Evolutionary conservation across 1,140 invertebrate species (phyloP).

Genomic region (Neodiprion virginianus): DNA sequence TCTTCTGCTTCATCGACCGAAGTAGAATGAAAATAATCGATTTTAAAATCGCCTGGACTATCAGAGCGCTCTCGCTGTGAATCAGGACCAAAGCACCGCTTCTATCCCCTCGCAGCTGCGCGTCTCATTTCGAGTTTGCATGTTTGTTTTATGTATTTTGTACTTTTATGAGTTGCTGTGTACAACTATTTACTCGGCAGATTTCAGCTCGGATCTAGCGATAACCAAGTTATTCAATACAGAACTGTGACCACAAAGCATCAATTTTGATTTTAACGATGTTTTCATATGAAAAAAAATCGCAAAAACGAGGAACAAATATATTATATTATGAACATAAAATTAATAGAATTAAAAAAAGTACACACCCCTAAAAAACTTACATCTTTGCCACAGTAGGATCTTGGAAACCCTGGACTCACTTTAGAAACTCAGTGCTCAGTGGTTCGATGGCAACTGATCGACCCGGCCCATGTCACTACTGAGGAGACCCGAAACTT

Average conservation of each 20-base stretch:
- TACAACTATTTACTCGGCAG: not conserved
- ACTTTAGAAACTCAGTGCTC: not conserved
- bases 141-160: not conserved
- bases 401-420: conserved; percentile 1
- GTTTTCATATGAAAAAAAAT: not conserved
- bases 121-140: not conserved
- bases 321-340: not conserved
- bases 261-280: not conserved
- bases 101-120: not conserved
- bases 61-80: not conserved
- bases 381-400: not conserved
- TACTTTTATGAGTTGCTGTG: not conserved
- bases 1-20: not conserved
- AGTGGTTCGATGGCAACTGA: not conserved
- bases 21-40: not conserved
- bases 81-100: not conserved
- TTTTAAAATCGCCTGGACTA: not conserved
- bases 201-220: not conserved
- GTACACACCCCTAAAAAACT: not conserved
- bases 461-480: too few relatives aligned
- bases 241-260: not conserved
- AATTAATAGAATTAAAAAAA: not conserved
- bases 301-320: not conserved
- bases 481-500: too few relatives aligned
- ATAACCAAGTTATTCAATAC: not conserved